These are phyloP conservation scores for Plumapathes pennacea DNA, from an alignment of 92 coral and sea anemone genomes.

Conservation along the genomic window DNA sequence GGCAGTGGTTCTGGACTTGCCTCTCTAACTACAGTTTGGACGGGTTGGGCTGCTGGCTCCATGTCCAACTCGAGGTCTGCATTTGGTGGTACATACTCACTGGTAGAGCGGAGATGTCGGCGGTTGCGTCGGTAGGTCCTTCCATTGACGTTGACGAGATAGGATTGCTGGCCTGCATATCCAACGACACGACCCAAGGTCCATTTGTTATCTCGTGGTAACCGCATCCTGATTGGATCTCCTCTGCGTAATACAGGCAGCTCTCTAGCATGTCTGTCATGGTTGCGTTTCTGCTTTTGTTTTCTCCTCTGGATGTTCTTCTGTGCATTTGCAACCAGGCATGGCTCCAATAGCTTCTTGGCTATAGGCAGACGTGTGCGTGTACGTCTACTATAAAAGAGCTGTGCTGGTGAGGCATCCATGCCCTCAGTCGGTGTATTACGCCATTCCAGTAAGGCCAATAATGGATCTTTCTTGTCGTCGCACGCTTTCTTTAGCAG, in stretches of 20 bases:
- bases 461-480: slow-evolving; percentile 19
- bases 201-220: slow-evolving; percentile 25
- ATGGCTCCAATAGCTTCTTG: slow-evolving; percentile 15
- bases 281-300: slow-evolving; percentile 17
- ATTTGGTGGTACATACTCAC: too few relatives aligned
- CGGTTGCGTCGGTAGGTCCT: slow-evolving; percentile 8
- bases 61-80: too few relatives aligned
- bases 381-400: slow-evolving; percentile 22
- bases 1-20: too few relatives aligned
- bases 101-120: slow-evolving; percentile 9
- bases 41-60: too few relatives aligned
- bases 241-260: slow-evolving; percentile 12
- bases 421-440: slow-evolving; percentile 17
- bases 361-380: slow-evolving; percentile 40
- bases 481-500: slow-evolving; percentile 26
- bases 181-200: slow-evolving; percentile 24
- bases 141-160: slow-evolving; percentile 5
- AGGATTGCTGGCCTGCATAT: slow-evolving; percentile 23
- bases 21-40: too few relatives aligned
- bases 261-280: slow-evolving; percentile 17
- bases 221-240: slow-evolving; percentile 28
- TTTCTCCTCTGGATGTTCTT: slow-evolving; percentile 11
- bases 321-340: slow-evolving; percentile 1
- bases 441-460: slow-evolving; percentile 38
- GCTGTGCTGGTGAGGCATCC: slow-evolving; percentile 32